These are phyloP conservation scores for Caenorhabditis imperialis DNA, from an alignment of 2,888 invertebrate genomes.

Conservation along the genomic window DNA sequence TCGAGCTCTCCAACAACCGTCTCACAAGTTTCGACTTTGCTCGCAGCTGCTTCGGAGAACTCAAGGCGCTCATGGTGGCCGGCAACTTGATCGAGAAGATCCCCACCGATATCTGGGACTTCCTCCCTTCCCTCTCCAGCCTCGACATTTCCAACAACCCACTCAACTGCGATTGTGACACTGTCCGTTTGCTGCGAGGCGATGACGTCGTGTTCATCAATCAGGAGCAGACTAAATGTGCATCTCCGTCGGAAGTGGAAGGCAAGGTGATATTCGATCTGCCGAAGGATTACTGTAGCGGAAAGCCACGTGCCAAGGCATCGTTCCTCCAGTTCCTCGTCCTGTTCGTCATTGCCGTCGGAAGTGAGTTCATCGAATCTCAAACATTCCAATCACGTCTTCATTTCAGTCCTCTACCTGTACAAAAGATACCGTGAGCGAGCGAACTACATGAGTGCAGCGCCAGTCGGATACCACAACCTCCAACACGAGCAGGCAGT, in stretches of 20 bases:
- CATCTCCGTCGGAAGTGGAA: constrained; percentile 42
- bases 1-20: constrained; percentile 60
- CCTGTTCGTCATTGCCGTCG: constrained; percentile 32
- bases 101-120: constrained; percentile 62
- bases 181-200: constrained; percentile 53
- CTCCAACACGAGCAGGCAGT: constrained; percentile 43
- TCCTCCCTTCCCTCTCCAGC: constrained; percentile 50
- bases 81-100: constrained; percentile 57
- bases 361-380: constrained; percentile 22
- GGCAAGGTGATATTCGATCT: constrained; percentile 54
- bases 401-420: constrained; percentile 34
- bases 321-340: constrained; percentile 30
- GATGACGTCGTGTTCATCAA: constrained; percentile 63
- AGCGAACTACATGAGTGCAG: constrained; percentile 15
- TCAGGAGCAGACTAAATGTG: constrained; percentile 62
- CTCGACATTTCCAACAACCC: constrained; percentile 69
- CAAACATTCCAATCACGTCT: background rate
- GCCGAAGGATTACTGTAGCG: constrained; percentile 29
- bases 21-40: constrained; percentile 56
- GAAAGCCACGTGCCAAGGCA: constrained; percentile 16
- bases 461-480: constrained; percentile 47
- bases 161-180: constrained; percentile 62
- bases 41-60: constrained; percentile 50
- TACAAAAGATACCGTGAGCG: constrained; percentile 46
- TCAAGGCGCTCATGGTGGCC: constrained; percentile 58